Evolutionary conservation across 2,113 vertebrate genomes (phyloP).

Genomic region (Rhadina sibilatrix): DNA sequence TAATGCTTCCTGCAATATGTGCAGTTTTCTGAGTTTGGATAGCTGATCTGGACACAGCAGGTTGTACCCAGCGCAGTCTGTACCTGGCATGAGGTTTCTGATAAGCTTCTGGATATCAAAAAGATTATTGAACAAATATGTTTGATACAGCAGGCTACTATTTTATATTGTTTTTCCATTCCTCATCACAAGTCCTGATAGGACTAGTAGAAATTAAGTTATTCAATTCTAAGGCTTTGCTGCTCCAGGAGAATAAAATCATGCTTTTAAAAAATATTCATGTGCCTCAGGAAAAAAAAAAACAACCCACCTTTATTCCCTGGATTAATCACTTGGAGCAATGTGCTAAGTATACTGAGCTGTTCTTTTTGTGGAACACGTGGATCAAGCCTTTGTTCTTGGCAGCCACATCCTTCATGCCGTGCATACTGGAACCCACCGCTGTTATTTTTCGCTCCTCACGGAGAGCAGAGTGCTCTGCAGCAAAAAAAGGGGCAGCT

Average conservation of each 20-base stretch:
- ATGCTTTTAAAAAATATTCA: neutral
- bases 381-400: slow-evolving; percentile 20
- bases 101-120: slow-evolving; percentile 22
- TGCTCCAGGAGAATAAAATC: neutral
- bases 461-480: neutral
- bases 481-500: neutral
- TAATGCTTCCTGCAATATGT: neutral
- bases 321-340: slow-evolving; percentile 29
- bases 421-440: slow-evolving; percentile 7
- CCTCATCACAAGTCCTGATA: neutral
- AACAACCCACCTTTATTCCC: neutral
- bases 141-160: neutral
- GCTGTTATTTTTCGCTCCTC: neutral
- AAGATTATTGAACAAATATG: slow-evolving; percentile 8
- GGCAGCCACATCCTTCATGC: slow-evolving; percentile 33
- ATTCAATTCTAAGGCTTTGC: neutral
- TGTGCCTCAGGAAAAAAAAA: neutral
- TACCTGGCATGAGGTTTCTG: neutral
- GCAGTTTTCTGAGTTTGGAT: neutral
- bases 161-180: neutral
- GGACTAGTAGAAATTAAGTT: neutral
- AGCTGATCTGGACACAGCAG: neutral
- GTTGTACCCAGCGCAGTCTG: neutral
- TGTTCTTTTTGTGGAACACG: neutral
- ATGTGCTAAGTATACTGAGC: slow-evolving; percentile 20